Conservation (phyloP, 2,797 vertebrate species). For the Sciurus vulgaris region DNA sequence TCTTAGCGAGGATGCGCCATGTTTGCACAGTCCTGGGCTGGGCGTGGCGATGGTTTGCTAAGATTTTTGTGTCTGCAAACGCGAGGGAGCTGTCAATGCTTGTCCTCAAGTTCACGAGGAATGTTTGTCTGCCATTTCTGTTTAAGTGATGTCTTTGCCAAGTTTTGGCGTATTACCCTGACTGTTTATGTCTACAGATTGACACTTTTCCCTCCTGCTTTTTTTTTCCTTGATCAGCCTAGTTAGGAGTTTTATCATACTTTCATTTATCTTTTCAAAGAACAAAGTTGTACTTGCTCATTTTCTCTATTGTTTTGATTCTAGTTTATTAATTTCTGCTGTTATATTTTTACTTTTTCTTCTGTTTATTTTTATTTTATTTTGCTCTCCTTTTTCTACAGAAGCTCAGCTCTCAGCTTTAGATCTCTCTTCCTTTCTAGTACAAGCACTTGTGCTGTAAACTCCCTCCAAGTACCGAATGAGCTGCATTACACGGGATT, state of each 20-base stretch:
- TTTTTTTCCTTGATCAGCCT: neutral
- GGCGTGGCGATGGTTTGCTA: neutral
- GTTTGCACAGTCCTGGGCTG: neutral
- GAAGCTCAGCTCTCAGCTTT: neutral
- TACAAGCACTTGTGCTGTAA: neutral
- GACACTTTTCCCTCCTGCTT: neutral
- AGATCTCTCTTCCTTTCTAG: neutral
- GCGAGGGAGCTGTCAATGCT: neutral
- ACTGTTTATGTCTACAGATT: neutral
- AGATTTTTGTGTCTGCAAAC: neutral
- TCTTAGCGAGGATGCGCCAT: neutral
- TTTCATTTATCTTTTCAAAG: neutral
- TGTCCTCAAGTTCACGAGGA: neutral
- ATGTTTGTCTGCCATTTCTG: neutral
- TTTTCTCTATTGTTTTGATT: neutral
- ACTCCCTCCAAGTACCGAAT: neutral
- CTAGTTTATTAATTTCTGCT: neutral
- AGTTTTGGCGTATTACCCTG: neutral
- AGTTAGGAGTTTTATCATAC: neutral
- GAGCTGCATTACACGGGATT: neutral
- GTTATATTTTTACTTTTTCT: neutral
- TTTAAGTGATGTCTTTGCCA: neutral
- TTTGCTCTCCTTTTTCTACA: neutral
- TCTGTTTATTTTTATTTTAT: neutral
- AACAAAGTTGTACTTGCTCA: neutral